Percentiles rank a stretch among this genome's conserved stretches.
These are phyloP conservation scores for Heliocidaris erythrogramma DNA, from an alignment of 35 echinoderm and acorn worm species.

Conservation along the genomic window DNA sequence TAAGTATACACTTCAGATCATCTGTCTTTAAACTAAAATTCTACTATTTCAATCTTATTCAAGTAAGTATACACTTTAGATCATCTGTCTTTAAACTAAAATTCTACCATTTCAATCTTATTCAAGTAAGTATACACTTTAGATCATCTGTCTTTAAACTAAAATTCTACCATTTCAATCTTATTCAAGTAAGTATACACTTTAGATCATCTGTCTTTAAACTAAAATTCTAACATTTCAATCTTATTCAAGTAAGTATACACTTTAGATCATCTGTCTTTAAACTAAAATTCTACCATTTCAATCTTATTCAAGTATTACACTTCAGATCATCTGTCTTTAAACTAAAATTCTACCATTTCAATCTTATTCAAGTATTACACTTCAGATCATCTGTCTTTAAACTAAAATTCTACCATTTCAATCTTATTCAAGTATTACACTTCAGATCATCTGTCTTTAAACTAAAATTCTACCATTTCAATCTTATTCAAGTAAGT, in stretches of 20 bases:
- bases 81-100: neutral
- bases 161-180: slow-evolving; percentile 90
- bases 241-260: slow-evolving; percentile 55
- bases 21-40: neutral
- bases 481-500: slow-evolving; percentile 68
- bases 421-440: slow-evolving; percentile 63
- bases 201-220: neutral
- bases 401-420: too few species aligned
- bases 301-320: slow-evolving; percentile 63
- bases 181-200: slow-evolving; percentile 39
- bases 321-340: neutral
- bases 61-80: neutral
- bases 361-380: slow-evolving; percentile 63
- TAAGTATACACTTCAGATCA: neutral
- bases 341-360: too few species aligned
- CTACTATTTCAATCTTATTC: slow-evolving; percentile 77
- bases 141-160: neutral
- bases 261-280: neutral
- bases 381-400: neutral
- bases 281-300: too few species aligned
- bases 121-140: slow-evolving; percentile 32
- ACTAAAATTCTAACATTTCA: too few species aligned
- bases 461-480: too few species aligned
- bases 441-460: neutral
- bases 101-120: slow-evolving; percentile 78